Evolutionary conservation across 2,113 vertebrate genomes (phyloP).

Genomic region (Mungos mungo): DNA sequence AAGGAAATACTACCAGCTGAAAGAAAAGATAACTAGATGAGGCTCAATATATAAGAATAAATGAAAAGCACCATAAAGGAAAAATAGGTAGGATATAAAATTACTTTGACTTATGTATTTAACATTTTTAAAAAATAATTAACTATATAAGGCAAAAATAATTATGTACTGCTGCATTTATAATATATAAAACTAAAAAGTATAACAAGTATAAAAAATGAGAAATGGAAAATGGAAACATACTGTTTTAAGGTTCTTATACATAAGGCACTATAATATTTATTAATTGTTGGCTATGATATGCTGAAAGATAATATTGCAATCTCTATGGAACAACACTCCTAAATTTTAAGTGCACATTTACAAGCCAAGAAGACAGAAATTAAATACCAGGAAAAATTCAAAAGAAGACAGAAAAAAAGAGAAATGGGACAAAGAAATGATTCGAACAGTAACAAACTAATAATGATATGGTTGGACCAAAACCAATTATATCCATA

Average conservation of each 20-base stretch:
- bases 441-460: not conserved
- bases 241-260: not conserved
- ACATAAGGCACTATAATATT: not conserved
- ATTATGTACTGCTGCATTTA: not conserved
- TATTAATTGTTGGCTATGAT: not conserved
- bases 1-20: not conserved
- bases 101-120: not conserved
- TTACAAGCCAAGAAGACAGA: not conserved
- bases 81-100: not conserved
- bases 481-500: not conserved
- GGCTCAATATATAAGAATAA: not conserved
- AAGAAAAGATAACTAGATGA: not conserved
- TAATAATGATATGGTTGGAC: not conserved
- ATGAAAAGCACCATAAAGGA: not conserved
- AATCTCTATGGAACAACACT: not conserved
- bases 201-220: not conserved
- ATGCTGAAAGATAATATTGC: not conserved
- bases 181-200: not conserved
- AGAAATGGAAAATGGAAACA: not conserved
- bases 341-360: not conserved
- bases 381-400: not conserved
- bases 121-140: not conserved
- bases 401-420: not conserved
- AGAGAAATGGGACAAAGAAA: not conserved
- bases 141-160: not conserved